A percentile compares a stretch with the other conserved stretches of the same genome.
phyloP scores from a whole-genome alignment of 2,888 invertebrate species.

The Micoletzkya japonica region DNA sequence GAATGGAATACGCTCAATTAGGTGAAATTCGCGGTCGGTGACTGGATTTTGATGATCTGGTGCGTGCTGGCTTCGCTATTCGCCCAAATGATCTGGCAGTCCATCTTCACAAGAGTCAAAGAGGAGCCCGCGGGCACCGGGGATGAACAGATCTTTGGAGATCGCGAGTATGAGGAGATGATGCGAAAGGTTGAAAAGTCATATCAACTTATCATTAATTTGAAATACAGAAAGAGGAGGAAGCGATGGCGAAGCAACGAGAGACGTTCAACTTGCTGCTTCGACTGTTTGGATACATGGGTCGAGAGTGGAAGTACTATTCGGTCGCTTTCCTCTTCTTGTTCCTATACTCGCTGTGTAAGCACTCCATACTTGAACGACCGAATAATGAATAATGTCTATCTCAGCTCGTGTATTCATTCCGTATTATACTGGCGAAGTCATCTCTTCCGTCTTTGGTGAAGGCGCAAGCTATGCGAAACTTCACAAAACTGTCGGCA shows the following conservation, averaged over 20 bases:
- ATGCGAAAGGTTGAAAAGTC: slow-evolving; percentile 18
- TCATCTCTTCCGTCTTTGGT: slow-evolving; percentile 59
- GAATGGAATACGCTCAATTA: background rate
- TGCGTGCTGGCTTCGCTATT: slow-evolving; percentile 58
- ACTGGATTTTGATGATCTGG: slow-evolving; percentile 64
- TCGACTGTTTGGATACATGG: slow-evolving; percentile 60
- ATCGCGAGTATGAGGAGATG: slow-evolving; percentile 29
- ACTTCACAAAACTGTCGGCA: slow-evolving; percentile 51
- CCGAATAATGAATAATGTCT: background rate
- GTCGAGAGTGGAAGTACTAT: slow-evolving; percentile 59
- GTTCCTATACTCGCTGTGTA: slow-evolving; percentile 58
- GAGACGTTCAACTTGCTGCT: slow-evolving; percentile 57
- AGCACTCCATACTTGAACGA: slow-evolving; percentile 26
- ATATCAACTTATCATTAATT: background rate
- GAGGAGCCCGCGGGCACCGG: slow-evolving; percentile 48
- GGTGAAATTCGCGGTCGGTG: slow-evolving; percentile 53
- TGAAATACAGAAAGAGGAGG: slow-evolving; percentile 45
- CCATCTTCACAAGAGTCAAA: slow-evolving; percentile 52
- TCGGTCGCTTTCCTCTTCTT: slow-evolving; percentile 59
- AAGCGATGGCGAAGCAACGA: slow-evolving; percentile 52
- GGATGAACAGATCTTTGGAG: slow-evolving; percentile 43
- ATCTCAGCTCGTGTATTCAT: slow-evolving; percentile 61
- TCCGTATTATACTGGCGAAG: slow-evolving; percentile 63
- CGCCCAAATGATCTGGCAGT: slow-evolving; percentile 56
- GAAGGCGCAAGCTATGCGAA: slow-evolving; percentile 52